Conservation (phyloP, 2,797 vertebrate species). For the Peromyscus attwateri region DNA sequence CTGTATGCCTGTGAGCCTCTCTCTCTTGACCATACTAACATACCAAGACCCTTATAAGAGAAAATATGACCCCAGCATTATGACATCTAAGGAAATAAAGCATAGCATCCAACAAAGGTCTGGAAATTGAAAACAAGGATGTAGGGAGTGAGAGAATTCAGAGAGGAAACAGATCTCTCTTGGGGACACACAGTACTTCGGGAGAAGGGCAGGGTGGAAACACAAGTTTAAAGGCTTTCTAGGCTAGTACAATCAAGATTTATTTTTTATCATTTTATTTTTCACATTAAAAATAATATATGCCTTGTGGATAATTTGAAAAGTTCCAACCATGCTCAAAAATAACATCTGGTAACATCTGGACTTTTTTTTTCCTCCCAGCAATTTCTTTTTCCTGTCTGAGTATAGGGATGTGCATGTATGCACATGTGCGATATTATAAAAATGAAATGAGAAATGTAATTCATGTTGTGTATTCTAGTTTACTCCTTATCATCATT, state of each 20-base stretch:
- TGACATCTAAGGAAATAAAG: not conserved
- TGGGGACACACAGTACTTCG: no score
- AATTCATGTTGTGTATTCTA: not conserved
- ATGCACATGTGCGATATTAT: not conserved
- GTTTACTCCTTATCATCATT: not conserved
- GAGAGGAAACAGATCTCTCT: not conserved
- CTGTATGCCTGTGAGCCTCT: no score
- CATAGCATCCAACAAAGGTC: not conserved
- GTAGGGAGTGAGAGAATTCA: not conserved
- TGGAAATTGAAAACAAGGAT: not conserved
- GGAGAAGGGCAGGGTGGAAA: not conserved
- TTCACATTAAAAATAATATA: constrained; percentile 60
- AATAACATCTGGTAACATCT: constrained; percentile 59
- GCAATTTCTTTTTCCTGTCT: constrained; percentile 27
- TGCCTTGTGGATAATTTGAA: constrained; percentile 43
- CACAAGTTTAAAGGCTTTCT: not conserved
- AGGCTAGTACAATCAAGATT: not conserved
- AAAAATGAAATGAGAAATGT: constrained; percentile 38
- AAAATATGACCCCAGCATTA: not conserved
- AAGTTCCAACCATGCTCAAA: constrained; percentile 44
- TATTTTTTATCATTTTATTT: constrained; percentile 26
- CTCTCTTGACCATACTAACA: not conserved
- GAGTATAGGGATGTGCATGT: not conserved
- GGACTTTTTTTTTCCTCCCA: not conserved
- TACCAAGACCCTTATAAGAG: not conserved